Evolutionary conservation across 2,113 vertebrate genomes (phyloP).

Genomic region (Promerops cafer): DNA sequence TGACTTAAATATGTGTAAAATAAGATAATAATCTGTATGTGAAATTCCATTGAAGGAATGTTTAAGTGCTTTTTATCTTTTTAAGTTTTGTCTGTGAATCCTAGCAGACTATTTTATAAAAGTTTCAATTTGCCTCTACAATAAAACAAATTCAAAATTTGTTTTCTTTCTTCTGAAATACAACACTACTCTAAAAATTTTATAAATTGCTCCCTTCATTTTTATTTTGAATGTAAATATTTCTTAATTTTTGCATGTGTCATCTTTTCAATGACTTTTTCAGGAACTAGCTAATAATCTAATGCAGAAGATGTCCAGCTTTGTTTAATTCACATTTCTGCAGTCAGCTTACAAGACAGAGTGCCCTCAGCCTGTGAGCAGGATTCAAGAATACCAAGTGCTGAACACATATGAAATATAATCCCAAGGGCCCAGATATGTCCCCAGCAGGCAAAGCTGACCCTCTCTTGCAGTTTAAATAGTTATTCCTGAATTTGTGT

Average conservation of each 20-base stretch:
- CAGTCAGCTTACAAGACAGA: neutral
- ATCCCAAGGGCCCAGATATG: neutral
- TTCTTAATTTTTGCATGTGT: neutral
- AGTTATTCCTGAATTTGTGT: neutral
- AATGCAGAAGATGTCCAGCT: neutral
- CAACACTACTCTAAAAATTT: neutral
- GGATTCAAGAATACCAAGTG: neutral
- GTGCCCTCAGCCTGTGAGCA: neutral
- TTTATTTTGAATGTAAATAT: neutral
- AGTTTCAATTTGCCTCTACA: neutral
- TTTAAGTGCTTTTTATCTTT: neutral
- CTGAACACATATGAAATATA: neutral
- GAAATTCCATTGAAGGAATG: neutral
- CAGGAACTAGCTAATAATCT: neutral
- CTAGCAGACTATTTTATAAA: neutral
- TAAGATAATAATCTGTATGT: neutral
- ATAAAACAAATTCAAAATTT: neutral
- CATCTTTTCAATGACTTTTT: neutral
- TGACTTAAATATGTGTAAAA: neutral
- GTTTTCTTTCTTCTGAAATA: neutral
- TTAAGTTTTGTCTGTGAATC: neutral
- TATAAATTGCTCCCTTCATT: neutral
- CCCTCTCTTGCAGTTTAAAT: neutral
- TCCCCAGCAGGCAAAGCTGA: neutral
- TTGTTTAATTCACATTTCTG: neutral